Evolutionary conservation across 2,888 invertebrate species (phyloP).

Genomic region (Eupithecia exiguata): DNA sequence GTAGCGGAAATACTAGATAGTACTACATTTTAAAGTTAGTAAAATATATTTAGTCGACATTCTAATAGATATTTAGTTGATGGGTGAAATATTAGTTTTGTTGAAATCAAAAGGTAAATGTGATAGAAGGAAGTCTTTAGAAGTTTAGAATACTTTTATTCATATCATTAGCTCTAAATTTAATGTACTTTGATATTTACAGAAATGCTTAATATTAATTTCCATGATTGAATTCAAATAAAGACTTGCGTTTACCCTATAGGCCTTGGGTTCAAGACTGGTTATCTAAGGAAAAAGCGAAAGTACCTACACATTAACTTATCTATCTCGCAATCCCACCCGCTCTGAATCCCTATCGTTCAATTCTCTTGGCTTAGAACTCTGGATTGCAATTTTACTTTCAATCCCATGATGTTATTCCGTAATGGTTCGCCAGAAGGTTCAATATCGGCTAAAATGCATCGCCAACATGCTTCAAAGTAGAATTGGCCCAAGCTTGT

Average conservation of each 20-base stretch:
- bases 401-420: background rate
- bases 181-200: slow-evolving; percentile 46
- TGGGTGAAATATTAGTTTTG: slow-evolving; percentile 25
- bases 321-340: slow-evolving; percentile 36
- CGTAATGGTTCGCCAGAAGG: slow-evolving; percentile 6
- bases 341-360: slow-evolving; percentile 37
- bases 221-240: slow-evolving; percentile 36
- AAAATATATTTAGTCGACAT: slow-evolving; percentile 13
- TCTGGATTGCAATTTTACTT: slow-evolving; percentile 7
- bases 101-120: slow-evolving; percentile 32
- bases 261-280: slow-evolving; percentile 33
- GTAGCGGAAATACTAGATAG: slow-evolving; percentile 41
- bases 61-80: slow-evolving; percentile 33
- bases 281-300: slow-evolving; percentile 44
- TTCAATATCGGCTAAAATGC: slow-evolving; percentile 27
- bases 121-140: slow-evolving; percentile 39
- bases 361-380: slow-evolving; percentile 33
- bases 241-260: slow-evolving; percentile 33
- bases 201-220: slow-evolving; percentile 40
- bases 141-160: slow-evolving; percentile 42
- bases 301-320: slow-evolving; percentile 35
- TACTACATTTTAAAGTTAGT: slow-evolving; percentile 23
- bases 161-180: slow-evolving; percentile 45
- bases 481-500: slow-evolving; percentile 31
- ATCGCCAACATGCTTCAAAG: slow-evolving; percentile 19